Evolutionary conservation across 1,140 invertebrate genomes (phyloP).

Genomic region (Pseudomyrmex pallidus): DNA sequence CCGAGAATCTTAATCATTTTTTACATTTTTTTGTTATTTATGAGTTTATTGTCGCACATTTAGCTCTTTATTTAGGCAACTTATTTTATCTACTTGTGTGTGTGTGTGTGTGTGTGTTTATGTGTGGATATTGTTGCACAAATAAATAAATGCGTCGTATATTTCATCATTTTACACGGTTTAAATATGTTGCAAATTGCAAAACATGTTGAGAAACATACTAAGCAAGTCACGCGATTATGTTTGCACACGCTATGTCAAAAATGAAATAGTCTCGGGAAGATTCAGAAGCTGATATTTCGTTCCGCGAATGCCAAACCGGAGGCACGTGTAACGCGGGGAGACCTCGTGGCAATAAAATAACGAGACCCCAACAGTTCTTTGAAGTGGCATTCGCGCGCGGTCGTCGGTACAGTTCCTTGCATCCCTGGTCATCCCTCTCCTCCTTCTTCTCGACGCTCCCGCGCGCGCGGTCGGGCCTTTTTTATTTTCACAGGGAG

Average conservation of each 20-base stretch:
- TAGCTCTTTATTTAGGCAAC: too few relatives aligned
- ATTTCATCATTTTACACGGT: not conserved
- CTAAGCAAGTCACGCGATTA: not conserved
- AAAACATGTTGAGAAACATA: not conserved
- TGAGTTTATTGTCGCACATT: not conserved
- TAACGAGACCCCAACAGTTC: constrained; percentile 63
- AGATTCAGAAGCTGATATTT: constrained; percentile 66
- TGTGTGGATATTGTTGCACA: too few relatives aligned
- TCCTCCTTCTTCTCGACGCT: constrained; percentile 37
- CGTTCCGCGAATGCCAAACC: constrained; percentile 55
- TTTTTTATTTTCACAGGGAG: constrained; percentile 30
- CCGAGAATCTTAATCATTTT: not conserved
- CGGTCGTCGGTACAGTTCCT: constrained; percentile 69
- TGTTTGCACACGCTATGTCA: constrained; percentile 26
- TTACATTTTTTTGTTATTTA: not conserved
- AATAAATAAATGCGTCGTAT: too few relatives aligned
- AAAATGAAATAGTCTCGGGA: not conserved
- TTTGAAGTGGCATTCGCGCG: constrained; percentile 56
- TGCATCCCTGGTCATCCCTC: constrained; percentile 31
- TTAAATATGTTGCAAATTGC: too few relatives aligned
- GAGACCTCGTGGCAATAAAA: constrained; percentile 63
- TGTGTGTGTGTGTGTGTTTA: too few relatives aligned
- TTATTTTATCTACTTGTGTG: too few relatives aligned
- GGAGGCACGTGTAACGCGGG: constrained; percentile 29
- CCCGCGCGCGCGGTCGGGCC: constrained; percentile 20